These are phyloP conservation scores for Mesodorylaimus sp. DNA, from an alignment of 2,888 invertebrate species.

Conservation along the genomic window DNA sequence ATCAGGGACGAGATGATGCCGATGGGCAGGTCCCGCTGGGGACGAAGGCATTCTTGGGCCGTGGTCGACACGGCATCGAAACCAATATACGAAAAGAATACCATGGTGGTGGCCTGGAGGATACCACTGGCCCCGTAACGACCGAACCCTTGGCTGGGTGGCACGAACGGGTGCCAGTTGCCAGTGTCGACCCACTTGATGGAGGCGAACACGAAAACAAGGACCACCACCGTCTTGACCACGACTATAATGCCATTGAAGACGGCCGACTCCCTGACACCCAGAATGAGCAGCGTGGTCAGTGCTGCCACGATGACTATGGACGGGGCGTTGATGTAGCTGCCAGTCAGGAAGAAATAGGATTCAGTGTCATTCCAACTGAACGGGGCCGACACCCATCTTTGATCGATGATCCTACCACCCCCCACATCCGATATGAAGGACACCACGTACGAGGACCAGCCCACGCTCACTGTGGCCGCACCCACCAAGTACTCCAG, in stretches of 20 bases:
- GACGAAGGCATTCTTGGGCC: constrained; percentile 32
- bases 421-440: constrained; percentile 22
- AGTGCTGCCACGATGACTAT: constrained; percentile 37
- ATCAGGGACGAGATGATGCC: too few relatives aligned
- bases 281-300: constrained; percentile 26
- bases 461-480: constrained; percentile 35
- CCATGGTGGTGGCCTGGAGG: constrained; percentile 32
- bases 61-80: constrained; percentile 35
- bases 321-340: constrained; percentile 34
- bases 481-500: constrained; percentile 56
- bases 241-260: constrained; percentile 32
- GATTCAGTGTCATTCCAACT: too few relatives aligned
- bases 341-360: too few relatives aligned
- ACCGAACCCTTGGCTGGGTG: too few relatives aligned
- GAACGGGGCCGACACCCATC: too few relatives aligned
- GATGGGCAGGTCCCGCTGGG: constrained; percentile 27
- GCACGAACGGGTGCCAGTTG: constrained; percentile 51
- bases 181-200: constrained; percentile 58
- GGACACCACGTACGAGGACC: constrained; percentile 35
- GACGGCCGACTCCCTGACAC: constrained; percentile 32
- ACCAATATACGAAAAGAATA: constrained; percentile 34
- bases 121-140: constrained; percentile 32
- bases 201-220: constrained; percentile 43
- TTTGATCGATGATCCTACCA: too few relatives aligned
- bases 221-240: constrained; percentile 31